These are phyloP conservation scores for Parazoanthus atlanticus DNA, from an alignment of 92 coral and sea anemone genomes.

Conservation along the genomic window DNA sequence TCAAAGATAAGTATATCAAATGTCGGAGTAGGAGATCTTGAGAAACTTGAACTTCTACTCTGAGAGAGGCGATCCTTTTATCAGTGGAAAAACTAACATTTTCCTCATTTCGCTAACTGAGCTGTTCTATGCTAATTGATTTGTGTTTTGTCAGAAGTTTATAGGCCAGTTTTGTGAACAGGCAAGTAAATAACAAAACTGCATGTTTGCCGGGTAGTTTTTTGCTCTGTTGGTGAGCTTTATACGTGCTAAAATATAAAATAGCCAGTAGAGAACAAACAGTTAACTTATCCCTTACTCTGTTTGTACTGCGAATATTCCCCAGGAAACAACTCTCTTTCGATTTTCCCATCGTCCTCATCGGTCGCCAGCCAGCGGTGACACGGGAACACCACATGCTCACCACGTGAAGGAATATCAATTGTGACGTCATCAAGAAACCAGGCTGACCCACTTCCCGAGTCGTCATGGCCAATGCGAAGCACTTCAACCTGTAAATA, in stretches of 20 bases:
- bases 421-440: constrained; percentile 85
- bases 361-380: constrained; percentile 98
- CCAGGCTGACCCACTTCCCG: constrained; percentile 88
- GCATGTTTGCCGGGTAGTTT: too few relatives aligned
- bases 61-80: too few relatives aligned
- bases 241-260: not conserved
- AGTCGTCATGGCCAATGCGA: constrained; percentile 93
- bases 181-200: too few relatives aligned
- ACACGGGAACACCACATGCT: constrained; percentile 86
- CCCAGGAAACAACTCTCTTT: constrained; percentile 85
- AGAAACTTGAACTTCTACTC: too few relatives aligned
- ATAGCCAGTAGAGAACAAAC: not conserved
- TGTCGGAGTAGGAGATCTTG: too few relatives aligned
- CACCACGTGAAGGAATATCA: constrained; percentile 96
- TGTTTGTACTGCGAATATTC: constrained; percentile 65
- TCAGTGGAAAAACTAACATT: too few relatives aligned
- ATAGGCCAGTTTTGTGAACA: too few relatives aligned
- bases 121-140: too few relatives aligned
- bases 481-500: constrained; percentile 73
- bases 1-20: too few relatives aligned
- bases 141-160: too few relatives aligned
- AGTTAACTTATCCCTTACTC: constrained; percentile 54
- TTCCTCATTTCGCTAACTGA: too few relatives aligned
- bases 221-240: too few relatives aligned
- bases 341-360: constrained; percentile 95